These are phyloP conservation scores for Lampris incognitus DNA, from an alignment of 2,113 vertebrate genomes.

Conservation along the genomic window DNA sequence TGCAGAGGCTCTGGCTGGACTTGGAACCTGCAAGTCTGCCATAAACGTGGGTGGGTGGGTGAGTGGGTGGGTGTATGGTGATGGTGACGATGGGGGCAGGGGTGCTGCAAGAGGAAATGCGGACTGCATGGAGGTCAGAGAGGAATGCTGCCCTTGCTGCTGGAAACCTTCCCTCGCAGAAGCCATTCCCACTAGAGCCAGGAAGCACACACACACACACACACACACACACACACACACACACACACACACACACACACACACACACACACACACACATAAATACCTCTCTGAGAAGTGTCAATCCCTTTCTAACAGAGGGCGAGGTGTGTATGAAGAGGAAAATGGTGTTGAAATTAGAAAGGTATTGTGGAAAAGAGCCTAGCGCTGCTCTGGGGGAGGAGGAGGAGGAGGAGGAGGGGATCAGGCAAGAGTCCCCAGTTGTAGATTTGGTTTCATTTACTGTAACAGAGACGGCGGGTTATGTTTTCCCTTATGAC, in stretches of 20 bases:
- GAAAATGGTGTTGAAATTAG: too few species aligned
- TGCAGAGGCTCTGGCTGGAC: background rate
- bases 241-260: too few species aligned
- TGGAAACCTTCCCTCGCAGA: background rate
- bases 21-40: background rate
- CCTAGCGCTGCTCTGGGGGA: background rate
- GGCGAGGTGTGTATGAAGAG: background rate
- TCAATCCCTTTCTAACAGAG: background rate
- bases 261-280: background rate
- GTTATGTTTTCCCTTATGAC: background rate
- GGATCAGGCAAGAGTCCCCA: background rate
- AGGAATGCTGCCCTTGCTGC: background rate
- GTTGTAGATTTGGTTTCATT: background rate
- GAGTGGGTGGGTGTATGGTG: background rate
- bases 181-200: slow-evolving; percentile 18
- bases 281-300: background rate
- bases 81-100: slow-evolving; percentile 5
- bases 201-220: background rate
- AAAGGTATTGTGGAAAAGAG: background rate
- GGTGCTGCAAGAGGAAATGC: background rate
- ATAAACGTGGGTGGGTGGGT: background rate
- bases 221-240: background rate
- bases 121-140: background rate
- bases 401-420: too few species aligned
- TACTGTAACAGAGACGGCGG: background rate